Evolutionary conservation across 2,888 invertebrate species (phyloP).

Genomic region (Deilephila porcellus): DNA sequence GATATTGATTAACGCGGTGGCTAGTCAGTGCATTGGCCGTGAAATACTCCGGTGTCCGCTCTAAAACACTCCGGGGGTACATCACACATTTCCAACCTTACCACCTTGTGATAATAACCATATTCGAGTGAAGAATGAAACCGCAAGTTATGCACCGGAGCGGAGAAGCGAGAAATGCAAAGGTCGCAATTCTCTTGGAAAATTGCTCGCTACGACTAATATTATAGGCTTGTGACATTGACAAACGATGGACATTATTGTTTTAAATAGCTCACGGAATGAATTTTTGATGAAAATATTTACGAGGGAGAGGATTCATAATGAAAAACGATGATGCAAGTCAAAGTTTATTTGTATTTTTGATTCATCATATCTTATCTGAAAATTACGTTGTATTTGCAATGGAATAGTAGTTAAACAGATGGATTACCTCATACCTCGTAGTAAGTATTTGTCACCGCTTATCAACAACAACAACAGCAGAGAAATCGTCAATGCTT

Average conservation of each 20-base stretch:
- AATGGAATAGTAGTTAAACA: no score
- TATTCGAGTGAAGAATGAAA: constrained; percentile 34
- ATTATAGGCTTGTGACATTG: constrained; percentile 45
- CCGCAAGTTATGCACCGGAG: constrained; percentile 42
- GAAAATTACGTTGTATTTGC: no score
- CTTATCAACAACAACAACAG: no score
- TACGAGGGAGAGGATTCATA: no score
- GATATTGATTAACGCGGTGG: constrained; percentile 51
- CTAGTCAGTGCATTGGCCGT: constrained; percentile 60
- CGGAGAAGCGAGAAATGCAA: constrained; percentile 52
- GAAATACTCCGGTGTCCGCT: constrained; percentile 48
- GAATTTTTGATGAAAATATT: no score
- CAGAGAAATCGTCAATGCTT: no score
- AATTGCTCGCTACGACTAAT: constrained; percentile 49
- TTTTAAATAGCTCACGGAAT: neutral
- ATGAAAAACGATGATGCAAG: no score
- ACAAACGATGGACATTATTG: constrained; percentile 36
- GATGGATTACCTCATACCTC: no score
- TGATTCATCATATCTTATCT: no score
- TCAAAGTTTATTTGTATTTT: no score
- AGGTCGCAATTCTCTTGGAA: constrained; percentile 60
- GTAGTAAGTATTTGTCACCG: no score
- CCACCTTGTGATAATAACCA: constrained; percentile 28
- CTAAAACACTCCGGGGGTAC: constrained; percentile 34
- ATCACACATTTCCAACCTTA: constrained; percentile 44